phyloP scores from a whole-genome alignment of 2,113 vertebrate genomes.

The Gobiocypris rarus region DNA sequence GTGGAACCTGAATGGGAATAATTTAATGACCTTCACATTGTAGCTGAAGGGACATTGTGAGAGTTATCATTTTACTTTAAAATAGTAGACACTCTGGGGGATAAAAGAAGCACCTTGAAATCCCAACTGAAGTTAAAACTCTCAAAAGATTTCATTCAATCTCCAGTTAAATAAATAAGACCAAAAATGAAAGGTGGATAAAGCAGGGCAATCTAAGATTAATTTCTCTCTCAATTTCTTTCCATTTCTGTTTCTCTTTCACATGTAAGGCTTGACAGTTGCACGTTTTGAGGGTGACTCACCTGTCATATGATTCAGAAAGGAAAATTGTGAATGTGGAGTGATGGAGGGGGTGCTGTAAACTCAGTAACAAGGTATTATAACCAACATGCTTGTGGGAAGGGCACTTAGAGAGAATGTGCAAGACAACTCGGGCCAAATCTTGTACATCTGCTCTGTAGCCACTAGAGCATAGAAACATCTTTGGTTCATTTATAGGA shows the following conservation, averaged over 20 bases:
- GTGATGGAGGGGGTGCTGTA: conserved; percentile 45
- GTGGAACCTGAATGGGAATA: not conserved
- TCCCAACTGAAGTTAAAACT: conserved; percentile 10
- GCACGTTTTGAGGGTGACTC: conserved; percentile 44
- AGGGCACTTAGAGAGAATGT: conserved; percentile 39
- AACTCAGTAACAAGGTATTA: conserved; percentile 58
- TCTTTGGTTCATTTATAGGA: conserved; percentile 24
- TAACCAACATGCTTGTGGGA: conserved; percentile 39
- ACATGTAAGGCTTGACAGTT: conserved; percentile 26
- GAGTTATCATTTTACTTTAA: conserved; percentile 30
- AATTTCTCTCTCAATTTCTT: conserved; percentile 2
- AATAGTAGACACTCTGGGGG: not conserved
- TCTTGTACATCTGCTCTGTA: conserved; percentile 39
- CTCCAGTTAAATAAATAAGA: conserved; percentile 27
- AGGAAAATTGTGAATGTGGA: conserved; percentile 48
- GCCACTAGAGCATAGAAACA: conserved; percentile 32
- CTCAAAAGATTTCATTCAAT: conserved; percentile 29
- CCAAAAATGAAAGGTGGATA: conserved; percentile 21
- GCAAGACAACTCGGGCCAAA: not conserved
- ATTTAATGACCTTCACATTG: conserved; percentile 21
- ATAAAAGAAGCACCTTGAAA: conserved; percentile 44
- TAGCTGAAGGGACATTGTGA: conserved; percentile 3
- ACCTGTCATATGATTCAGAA: conserved; percentile 35
- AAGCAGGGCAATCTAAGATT: conserved; percentile 20
- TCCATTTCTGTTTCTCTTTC: conserved; percentile 27